Percentiles rank a stretch among this genome's conserved stretches.
These are phyloP conservation scores for Trachelus troglodyta DNA, from an alignment of 2,888 invertebrate genomes.

Conservation along the genomic window DNA sequence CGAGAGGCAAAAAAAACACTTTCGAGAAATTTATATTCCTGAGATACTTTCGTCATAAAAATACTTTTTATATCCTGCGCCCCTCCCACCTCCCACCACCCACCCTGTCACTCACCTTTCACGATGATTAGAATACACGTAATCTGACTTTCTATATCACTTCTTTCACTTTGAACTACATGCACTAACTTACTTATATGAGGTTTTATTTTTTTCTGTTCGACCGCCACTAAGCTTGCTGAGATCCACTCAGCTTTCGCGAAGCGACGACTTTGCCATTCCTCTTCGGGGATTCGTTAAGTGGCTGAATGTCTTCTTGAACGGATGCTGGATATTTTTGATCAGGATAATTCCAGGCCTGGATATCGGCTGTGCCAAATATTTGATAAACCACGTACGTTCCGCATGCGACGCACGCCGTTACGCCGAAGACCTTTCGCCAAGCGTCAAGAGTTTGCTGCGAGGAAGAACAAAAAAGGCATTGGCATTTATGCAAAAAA, in stretches of 20 bases:
- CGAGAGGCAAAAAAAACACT: not conserved
- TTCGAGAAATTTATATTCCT: not conserved
- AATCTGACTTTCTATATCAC: not conserved
- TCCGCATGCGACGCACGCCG: conserved; percentile 71
- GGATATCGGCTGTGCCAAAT: conserved; percentile 75
- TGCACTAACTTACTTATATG: conserved; percentile 3
- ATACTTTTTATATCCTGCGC: conserved; percentile 32
- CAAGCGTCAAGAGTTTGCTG: conserved; percentile 70
- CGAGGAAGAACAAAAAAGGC: conserved; percentile 6
- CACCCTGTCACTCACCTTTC: not conserved
- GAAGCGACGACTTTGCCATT: conserved; percentile 44
- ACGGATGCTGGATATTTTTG: conserved; percentile 52
- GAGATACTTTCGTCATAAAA: conserved; percentile 32
- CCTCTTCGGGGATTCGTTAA: conserved; percentile 52
- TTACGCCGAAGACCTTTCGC: conserved; percentile 74
- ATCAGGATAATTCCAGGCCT: conserved; percentile 69
- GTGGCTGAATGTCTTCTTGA: conserved; percentile 57
- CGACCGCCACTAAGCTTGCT: conserved; percentile 41
- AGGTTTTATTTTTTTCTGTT: not conserved
- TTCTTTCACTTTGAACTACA: not conserved
- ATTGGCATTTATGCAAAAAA: not conserved
- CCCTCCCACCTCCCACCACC: no score
- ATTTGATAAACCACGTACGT: conserved; percentile 76
- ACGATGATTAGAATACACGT: conserved; percentile 2
- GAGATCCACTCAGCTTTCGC: conserved; percentile 34